Evolutionary conservation across 1,140 invertebrate genomes (phyloP), one percentile per base, ranked within the genome.

Genomic region (Heliconius hermathena): DNA sequence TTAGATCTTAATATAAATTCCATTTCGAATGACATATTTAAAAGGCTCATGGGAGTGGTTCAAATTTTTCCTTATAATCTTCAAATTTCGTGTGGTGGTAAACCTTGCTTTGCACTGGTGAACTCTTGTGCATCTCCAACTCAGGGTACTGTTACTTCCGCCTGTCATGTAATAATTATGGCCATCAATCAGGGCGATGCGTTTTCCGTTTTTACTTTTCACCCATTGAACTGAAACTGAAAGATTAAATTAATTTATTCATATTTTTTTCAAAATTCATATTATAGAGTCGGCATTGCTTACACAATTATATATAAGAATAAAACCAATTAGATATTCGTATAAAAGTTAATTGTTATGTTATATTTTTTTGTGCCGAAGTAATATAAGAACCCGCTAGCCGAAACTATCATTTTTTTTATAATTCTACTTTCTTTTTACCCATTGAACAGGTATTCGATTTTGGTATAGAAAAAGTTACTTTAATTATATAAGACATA

Each of bases 211-310:
- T 41, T 54, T 74, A 71, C 82, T 86, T 29, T 52, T 78, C 41
- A 86, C 71, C 81, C 77, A 85, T 73, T 80, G 73, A 11, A 85
- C 84, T 85, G 75, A 74, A 77, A 74, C 41, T 46, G 41, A 46
- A 46, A 46, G 41, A 46, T 16, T 46, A 46, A 46, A 46, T 46
- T 46, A 49, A 26, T 38, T 71, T 60, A 36, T 29, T 75, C 46
- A 38, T 73, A 73, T 4, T 20, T n/a, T 18, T 54, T 6, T 5
- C 16, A 54, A 2, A 54, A 54, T 54, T 33, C 33, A 33, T 33
- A 33, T 33, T 33, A 36, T 5, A 36, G 33, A 36, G 33, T 36
- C 33, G 33, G 33, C 33, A 33, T 33, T 26, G 26, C 26, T 26
- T 29, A 29, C 29, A 29, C 29, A 2, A 29, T 29, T 29, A 29